Conservation (phyloP, 2,113 vertebrate species). For the Danionella cerebrum region DNA sequence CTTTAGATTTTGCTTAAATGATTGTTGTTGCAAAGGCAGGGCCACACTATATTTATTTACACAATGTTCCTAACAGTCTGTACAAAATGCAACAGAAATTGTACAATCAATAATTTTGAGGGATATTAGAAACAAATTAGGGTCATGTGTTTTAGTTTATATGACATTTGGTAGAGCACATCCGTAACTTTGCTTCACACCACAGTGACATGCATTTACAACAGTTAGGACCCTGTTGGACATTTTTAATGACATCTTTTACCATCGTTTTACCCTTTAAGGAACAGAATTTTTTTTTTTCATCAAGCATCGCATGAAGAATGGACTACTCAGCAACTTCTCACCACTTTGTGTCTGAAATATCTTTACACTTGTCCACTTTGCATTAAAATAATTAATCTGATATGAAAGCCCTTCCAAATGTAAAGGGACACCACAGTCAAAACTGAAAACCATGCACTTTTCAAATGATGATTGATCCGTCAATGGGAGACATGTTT, state of each 20-base stretch:
- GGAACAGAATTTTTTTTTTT: conserved; percentile 38
- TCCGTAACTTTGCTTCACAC: conserved; percentile 54
- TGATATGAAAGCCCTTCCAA: neutral
- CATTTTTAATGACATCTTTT: conserved; percentile 56
- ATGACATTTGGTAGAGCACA: conserved; percentile 43
- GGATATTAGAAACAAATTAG: conserved; percentile 62
- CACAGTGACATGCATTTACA: conserved; percentile 70
- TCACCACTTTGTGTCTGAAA: conserved; percentile 40
- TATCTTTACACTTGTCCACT: neutral
- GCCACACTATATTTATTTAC: conserved; percentile 70
- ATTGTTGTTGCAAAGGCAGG: conserved; percentile 68
- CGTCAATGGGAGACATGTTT: too few relatives aligned
- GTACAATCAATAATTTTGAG: conserved; percentile 63
- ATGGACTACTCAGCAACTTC: conserved; percentile 69
- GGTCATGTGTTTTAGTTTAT: conserved; percentile 42
- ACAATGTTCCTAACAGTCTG: conserved; percentile 61
- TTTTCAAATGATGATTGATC: too few relatives aligned
- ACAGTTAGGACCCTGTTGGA: conserved; percentile 65
- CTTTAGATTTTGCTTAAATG: conserved; percentile 34
- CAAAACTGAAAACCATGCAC: too few relatives aligned
- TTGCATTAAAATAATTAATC: neutral
- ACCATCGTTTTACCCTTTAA: conserved; percentile 52
- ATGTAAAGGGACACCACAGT: too few relatives aligned
- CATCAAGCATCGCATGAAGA: conserved; percentile 57
- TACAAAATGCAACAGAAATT: conserved; percentile 64